These are phyloP conservation scores for Daktulosphaira vitifoliae DNA, from an alignment of 1,140 invertebrate genomes.

Conservation along the genomic window DNA sequence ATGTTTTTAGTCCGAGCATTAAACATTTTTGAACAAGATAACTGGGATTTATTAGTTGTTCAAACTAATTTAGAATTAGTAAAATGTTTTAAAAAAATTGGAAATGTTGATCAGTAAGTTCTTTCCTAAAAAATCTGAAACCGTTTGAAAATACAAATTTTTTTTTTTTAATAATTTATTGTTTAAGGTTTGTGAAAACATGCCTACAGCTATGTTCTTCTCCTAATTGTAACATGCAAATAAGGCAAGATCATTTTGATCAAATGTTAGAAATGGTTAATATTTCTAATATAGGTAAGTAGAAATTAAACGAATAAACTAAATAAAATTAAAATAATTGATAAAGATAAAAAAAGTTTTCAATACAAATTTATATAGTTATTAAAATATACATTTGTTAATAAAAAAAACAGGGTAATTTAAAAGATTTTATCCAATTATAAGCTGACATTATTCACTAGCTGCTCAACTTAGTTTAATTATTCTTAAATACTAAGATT, in stretches of 20 bases:
- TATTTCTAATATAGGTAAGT: slow-evolving; percentile 9
- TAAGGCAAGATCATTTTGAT: slow-evolving; percentile 24
- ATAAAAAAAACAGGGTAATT: too few relatives aligned
- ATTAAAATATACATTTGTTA: too few relatives aligned
- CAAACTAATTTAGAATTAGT: slow-evolving; percentile 76
- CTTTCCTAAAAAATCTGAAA: neutral
- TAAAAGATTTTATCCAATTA: too few relatives aligned
- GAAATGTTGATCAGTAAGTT: slow-evolving; percentile 54
- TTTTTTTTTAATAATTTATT: slow-evolving; percentile 19
- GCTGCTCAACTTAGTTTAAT: too few relatives aligned
- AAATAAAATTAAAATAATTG: too few relatives aligned
- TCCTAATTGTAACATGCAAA: neutral
- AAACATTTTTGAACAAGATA: slow-evolving; percentile 75
- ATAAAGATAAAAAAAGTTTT: too few relatives aligned
- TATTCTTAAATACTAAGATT: too few relatives aligned
- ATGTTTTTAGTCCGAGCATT: slow-evolving; percentile 79
- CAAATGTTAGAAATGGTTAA: slow-evolving; percentile 10
- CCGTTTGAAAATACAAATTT: neutral
- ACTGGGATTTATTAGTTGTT: slow-evolving; percentile 71
- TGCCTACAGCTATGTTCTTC: slow-evolving; percentile 16
- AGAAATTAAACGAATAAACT: too few relatives aligned
- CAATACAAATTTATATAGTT: too few relatives aligned
- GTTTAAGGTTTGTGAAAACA: slow-evolving; percentile 17
- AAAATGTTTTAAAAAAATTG: slow-evolving; percentile 69
- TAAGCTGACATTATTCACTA: too few relatives aligned